Conservation (phyloP, 2,888 invertebrate species). For the Germaria angustata region DNA sequence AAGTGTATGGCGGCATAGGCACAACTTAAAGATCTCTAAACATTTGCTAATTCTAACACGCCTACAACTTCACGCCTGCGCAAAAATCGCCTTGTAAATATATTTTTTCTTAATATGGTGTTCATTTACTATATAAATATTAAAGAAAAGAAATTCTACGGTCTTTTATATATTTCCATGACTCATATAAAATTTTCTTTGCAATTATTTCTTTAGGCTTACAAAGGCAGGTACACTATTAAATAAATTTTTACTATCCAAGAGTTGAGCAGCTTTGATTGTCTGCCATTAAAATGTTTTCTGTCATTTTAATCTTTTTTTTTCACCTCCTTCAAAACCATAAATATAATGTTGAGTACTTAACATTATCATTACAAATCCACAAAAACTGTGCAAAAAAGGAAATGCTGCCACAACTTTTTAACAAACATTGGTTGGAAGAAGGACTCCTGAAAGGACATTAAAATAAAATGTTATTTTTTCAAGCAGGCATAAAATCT, state of each 20-base stretch:
- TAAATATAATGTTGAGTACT: conserved; percentile 41
- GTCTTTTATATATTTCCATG: not conserved
- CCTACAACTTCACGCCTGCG: no score
- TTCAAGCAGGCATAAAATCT: conserved; percentile 9
- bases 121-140: not conserved
- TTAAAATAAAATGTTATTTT: conserved; percentile 12
- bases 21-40: no score
- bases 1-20: no score
- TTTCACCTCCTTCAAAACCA: not conserved
- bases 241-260: not conserved
- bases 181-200: not conserved
- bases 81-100: no score
- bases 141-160: not conserved
- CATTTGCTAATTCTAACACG: no score
- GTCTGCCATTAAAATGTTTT: not conserved
- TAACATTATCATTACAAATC: conserved; percentile 33
- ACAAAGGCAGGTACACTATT: not conserved
- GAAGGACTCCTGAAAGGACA: conserved; percentile 7
- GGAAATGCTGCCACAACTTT: not conserved
- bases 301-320: not conserved
- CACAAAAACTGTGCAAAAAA: not conserved
- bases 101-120: not conserved
- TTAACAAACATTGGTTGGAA: not conserved
- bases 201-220: not conserved
- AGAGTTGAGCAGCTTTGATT: conserved; percentile 1